Percentiles rank a stretch among this genome's conserved stretches.
Conservation (phyloP, 2,888 invertebrate species). For the Noctuana brunneofusca region DNA sequence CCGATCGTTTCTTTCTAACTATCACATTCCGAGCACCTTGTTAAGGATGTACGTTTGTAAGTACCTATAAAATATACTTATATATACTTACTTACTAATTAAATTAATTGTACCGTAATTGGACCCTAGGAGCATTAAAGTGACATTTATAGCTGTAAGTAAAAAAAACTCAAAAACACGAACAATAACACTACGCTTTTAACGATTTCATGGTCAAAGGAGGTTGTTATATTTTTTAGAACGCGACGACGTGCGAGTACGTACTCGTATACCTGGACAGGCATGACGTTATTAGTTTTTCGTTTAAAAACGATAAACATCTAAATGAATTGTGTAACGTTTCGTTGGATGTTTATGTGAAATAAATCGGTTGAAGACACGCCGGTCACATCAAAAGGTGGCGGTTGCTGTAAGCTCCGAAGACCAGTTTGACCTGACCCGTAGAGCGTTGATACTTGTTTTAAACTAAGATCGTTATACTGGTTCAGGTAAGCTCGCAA, state of each 20-base stretch:
- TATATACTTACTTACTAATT: slow-evolving; percentile 15
- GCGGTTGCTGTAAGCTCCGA: slow-evolving; percentile 41
- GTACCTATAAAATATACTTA: no score
- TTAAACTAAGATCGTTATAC: background rate
- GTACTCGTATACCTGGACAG: slow-evolving; percentile 42
- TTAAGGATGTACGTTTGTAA: background rate
- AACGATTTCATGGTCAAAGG: slow-evolving; percentile 40
- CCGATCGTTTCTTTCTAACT: background rate
- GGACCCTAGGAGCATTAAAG: slow-evolving; percentile 22
- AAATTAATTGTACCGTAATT: slow-evolving; percentile 25
- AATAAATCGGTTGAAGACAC: slow-evolving; percentile 63
- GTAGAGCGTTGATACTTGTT: slow-evolving; percentile 41
- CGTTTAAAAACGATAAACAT: slow-evolving; percentile 75
- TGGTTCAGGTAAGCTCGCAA: slow-evolving; percentile 9
- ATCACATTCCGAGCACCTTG: slow-evolving; percentile 10
- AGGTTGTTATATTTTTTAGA: slow-evolving; percentile 37
- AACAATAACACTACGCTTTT: slow-evolving; percentile 32
- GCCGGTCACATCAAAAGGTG: slow-evolving; percentile 68
- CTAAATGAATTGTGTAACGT: slow-evolving; percentile 73
- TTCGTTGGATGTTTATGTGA: slow-evolving; percentile 70
- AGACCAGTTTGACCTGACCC: slow-evolving; percentile 49
- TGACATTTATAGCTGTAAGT: slow-evolving; percentile 29
- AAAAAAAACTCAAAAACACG: slow-evolving; percentile 31
- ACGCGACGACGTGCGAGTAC: slow-evolving; percentile 18
- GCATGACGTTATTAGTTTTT: slow-evolving; percentile 73